Evolutionary conservation across 2,888 invertebrate species (phyloP).

Genomic region (Dasypolia templi): DNA sequence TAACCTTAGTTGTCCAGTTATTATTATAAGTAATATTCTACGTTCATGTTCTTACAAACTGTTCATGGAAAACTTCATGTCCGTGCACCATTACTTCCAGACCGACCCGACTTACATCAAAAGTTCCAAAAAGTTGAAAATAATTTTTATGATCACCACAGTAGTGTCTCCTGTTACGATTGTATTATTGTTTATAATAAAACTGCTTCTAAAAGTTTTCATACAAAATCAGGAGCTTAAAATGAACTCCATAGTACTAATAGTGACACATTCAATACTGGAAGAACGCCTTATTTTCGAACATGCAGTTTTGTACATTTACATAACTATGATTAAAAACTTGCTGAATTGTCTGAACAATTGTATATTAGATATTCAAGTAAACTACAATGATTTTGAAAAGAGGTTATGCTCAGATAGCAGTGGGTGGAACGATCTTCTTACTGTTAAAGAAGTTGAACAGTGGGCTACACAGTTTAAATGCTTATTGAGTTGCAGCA

Average conservation of each 20-base stretch:
- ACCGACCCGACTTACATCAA: slow-evolving; percentile 11
- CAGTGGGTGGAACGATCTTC: not conserved
- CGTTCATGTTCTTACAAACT: not conserved
- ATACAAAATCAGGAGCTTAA: too few relatives aligned
- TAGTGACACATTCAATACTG: not conserved
- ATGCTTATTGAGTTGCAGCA: slow-evolving; percentile 31
- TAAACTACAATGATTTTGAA: not conserved
- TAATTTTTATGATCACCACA: not conserved
- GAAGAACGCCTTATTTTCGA: slow-evolving; percentile 23
- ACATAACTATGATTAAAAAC: slow-evolving; percentile 6
- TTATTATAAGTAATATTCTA: not conserved
- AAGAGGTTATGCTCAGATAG: not conserved
- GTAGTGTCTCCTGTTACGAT: not conserved
- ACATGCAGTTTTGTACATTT: slow-evolving; percentile 8
- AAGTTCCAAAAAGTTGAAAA: slow-evolving; percentile 17
- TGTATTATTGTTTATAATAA: not conserved
- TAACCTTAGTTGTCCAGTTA: not conserved
- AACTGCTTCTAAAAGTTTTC: too few relatives aligned
- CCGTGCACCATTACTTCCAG: slow-evolving; percentile 1
- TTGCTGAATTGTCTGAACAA: slow-evolving; percentile 28
- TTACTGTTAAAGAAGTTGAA: slow-evolving; percentile 13
- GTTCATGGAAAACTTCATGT: slow-evolving; percentile 4
- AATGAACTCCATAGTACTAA: rapidly evolving
- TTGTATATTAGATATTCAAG: slow-evolving; percentile 4
- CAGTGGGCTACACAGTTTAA: slow-evolving; percentile 22